Base-by-base conservation (phyloP, 2,113 vertebrate genomes). In the Colossoma macropomum region DNA sequence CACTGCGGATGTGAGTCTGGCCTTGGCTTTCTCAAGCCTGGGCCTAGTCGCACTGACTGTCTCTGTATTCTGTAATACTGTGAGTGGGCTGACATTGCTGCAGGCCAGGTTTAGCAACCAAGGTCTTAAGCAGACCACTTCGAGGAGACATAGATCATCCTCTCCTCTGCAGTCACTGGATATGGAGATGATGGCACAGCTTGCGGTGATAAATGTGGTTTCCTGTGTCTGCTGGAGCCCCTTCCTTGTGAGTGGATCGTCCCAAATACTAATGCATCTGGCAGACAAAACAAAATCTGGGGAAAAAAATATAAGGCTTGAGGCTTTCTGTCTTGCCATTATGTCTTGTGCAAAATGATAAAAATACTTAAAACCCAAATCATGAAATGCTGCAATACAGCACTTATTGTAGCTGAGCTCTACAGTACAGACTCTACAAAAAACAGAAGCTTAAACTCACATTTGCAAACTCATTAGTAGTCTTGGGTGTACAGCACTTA, bases 191-290 rank as follows among this genome's bases (percentile, higher is more conserved):
- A 93, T 97, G 91, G 92, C 84, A 23, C 96, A 97, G 88, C 90
- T 96, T 50, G 91, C 92, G n/a, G 92, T 90, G 28, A 93, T 97
- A 89, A 96, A 95, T 79, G 82, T 94, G 80, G 94, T 96, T 56
- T 97, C 95, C 28, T 96, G 94, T 86, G 88, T 97, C 85, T 97
- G 95, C 91, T 96, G 96, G 95, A 93, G 94, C 74, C 96, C 95
- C 4, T 91, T 97, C 87, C 92, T 97, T 90, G 96, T 96, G 84
- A 94, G 95, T 93, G 79, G 13, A 52, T n/a, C 6, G 80, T 63
- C 60, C 56, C 50, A 1, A 32, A 80, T 52, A 17, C n/a, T 25
- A 65, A 16, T 68, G 4, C 65, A 19, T 23, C 21, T 56, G 23
- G 54, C 7, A 23, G 59, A 27, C 54, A 59, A 59, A 59, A 23